Evolutionary conservation across 2,888 invertebrate genomes (phyloP), one percentile per base, ranked within the genome.

Genomic region (Heliconius charithonia): DNA sequence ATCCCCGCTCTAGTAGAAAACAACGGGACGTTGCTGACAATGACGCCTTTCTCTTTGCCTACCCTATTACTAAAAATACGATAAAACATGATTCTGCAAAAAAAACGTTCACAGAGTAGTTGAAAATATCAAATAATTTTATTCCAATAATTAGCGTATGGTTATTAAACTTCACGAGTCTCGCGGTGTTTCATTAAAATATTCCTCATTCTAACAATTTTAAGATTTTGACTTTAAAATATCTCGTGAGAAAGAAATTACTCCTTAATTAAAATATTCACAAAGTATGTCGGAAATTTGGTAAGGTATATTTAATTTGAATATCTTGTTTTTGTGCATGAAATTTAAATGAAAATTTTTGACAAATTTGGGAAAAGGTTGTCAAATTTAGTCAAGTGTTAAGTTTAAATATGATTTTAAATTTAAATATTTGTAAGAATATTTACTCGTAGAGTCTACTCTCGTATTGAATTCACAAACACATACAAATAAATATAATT

Each of bases 191-290:
- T 62, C 73, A 9, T 25, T 41, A 62, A 41, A 63, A 74, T 74
- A 41, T 63, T 74, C 63, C n/a, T 62, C 37, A 32, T 22, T 12
- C 62, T 59, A 19, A 63, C 63, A 37, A 63, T 74, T 63, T 74
- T 74, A 62, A 37, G 62, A 67, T 37, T 37, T 74, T 27, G 19
- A 74, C 37, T 74, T 9, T 41, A 63, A 74, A 74, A 74, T 74
- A 63, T 63, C 27, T 41, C 73, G 32, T 29, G 29, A 27, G 63
- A 63, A 74, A 63, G 63, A 74, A 74, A 74, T 63, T 63, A 19
- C 63, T 63, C 25, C 74, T 63, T 74, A 74, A 74, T 74, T 74
- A 74, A 74, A 74, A 74, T 74, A 74, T 62, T 63, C 74, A 12
- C 63, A 62, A 74, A 62, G 63, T 62, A 63, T 63, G 37, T n/a